These are phyloP conservation scores for Porites rus DNA, from an alignment of 92 coral and sea anemone species.

Conservation along the genomic window DNA sequence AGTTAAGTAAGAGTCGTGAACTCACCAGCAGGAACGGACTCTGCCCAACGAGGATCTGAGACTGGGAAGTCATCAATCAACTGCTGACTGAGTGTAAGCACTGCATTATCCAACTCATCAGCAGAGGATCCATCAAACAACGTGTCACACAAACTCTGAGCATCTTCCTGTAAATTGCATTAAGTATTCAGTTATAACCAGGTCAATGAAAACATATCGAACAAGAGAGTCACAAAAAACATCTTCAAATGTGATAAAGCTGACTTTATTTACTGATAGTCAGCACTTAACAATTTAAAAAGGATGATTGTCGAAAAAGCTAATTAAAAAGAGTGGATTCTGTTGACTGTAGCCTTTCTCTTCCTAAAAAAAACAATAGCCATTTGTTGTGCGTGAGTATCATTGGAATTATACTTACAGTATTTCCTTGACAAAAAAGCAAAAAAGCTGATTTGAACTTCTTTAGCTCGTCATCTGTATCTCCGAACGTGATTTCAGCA, in stretches of 20 bases:
- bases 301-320: no score
- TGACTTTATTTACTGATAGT: no score
- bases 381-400: no score
- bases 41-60: slow-evolving; percentile 99
- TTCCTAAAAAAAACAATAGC: no score
- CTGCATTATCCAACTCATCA: slow-evolving; percentile 77
- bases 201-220: background rate
- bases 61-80: slow-evolving; percentile 97
- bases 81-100: slow-evolving; percentile 86
- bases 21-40: slow-evolving; percentile 96
- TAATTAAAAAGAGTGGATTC: no score
- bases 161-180: slow-evolving; percentile 70
- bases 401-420: slow-evolving; percentile 53
- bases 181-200: no score
- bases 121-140: slow-evolving; percentile 55
- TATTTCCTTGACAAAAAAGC: slow-evolving; percentile 91
- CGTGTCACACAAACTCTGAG: slow-evolving; percentile 74
- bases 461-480: slow-evolving; percentile 63
- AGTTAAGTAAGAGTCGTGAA: background rate
- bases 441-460: slow-evolving; percentile 88
- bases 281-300: no score
- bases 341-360: no score
- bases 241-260: no score
- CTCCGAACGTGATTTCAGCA: slow-evolving; percentile 62
- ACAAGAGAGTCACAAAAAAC: no score